Evolutionary conservation across 2,888 invertebrate genomes (phyloP), one percentile per base, ranked within the genome.

Genomic region (Cryptus viduatorius): DNA sequence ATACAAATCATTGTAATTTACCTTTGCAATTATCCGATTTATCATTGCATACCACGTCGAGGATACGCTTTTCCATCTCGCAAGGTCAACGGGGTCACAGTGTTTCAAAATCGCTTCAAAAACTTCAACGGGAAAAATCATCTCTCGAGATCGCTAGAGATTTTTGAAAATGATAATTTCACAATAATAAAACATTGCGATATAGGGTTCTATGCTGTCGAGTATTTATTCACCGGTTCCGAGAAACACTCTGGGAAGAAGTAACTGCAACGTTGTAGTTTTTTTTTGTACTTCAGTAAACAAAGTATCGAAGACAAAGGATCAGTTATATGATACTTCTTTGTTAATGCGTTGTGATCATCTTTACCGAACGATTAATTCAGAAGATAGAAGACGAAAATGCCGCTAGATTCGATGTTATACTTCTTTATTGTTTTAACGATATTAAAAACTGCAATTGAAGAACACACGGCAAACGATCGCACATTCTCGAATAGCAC

Each of bases 81-180:
- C 44, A 19, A 92, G 89, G 31, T 86, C 84, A 14, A 75, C 64
- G 0, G 91, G 89, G 4, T 90, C 89, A 0, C 65, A 46, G 46
- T 90, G 75, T 37, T 82, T 16, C 48, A 92, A 87, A 82, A 92
- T 90, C 48, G 85, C 76, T 81, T 92, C 92, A 89, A 91, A 91
- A 72, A 92, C 87, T 87, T 92, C 92, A 0, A 82, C 78, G 4
- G 92, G 91, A 82, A 92, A 91, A 79, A 88, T 88, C 14, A 29
- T 31, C n/a, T 4, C 14, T 29, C 7, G 5, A 12, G 31, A 61
- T 14, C 29, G 24, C 3, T 37, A 8, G 5, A 8, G 29, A 61
- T 14, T 61, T 31, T 37, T 19, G 53, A 42, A 10, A 42, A 56
- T 37, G 69, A 1, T 8, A 16, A 37, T 10, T 37, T 19, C 0